Conservation (phyloP, 2,113 vertebrate genomes). For the Panthera tigris region DNA sequence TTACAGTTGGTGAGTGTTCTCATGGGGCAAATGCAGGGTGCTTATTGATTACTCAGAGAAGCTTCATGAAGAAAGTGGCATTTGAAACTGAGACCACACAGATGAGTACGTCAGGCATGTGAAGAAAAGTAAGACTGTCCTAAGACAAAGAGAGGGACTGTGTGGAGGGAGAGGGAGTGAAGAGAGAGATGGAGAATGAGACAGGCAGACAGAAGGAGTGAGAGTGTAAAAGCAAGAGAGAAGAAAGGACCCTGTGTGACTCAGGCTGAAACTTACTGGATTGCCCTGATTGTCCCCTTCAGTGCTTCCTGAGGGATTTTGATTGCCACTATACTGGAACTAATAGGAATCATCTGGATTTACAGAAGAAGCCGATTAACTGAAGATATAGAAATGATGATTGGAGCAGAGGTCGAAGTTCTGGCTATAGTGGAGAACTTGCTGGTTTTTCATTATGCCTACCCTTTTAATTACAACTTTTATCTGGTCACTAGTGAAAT, state of each 20-base stretch:
- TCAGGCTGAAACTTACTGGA: conserved; percentile 85
- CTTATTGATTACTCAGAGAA: neutral
- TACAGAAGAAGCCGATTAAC: conserved; percentile 88
- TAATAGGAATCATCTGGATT: conserved; percentile 79
- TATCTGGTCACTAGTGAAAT: conserved; percentile 88
- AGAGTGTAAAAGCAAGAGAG: no score
- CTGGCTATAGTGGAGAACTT: conserved; percentile 91
- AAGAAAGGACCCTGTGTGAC: neutral
- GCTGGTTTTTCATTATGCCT: conserved; percentile 90
- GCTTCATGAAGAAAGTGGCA: neutral
- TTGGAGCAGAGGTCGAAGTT: conserved; percentile 84
- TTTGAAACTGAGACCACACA: neutral
- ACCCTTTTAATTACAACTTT: conserved; percentile 87
- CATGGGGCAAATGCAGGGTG: neutral
- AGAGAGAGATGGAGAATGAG: neutral
- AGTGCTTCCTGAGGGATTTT: conserved; percentile 85
- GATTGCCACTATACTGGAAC: conserved; percentile 79
- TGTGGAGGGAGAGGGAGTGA: neutral
- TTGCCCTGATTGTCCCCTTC: conserved; percentile 85
- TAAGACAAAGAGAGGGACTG: neutral
- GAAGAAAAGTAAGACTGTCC: neutral
- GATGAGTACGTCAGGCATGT: neutral
- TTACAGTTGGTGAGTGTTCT: neutral
- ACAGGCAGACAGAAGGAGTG: no score
- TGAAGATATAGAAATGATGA: conserved; percentile 93